Evolutionary conservation across 1,140 invertebrate species (phyloP).

Genomic region (Notospermus geniculatus): DNA sequence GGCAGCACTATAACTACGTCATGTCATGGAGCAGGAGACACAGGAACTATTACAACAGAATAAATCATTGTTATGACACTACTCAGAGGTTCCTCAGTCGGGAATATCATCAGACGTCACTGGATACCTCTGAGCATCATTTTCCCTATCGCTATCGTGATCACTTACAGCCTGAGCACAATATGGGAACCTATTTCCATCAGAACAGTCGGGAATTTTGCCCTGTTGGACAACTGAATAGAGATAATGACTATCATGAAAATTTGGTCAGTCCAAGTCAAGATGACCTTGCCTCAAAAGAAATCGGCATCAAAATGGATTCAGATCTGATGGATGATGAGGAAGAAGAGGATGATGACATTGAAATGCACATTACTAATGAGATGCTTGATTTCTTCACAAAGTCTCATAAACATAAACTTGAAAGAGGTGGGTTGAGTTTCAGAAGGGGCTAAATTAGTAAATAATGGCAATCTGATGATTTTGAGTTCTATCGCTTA

Average conservation of each 20-base stretch:
- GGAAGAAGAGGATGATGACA: conserved; percentile 12
- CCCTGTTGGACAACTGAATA: neutral
- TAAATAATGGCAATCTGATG: neutral
- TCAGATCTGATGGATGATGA: neutral
- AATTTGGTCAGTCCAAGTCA: neutral
- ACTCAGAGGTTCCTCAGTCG: no score
- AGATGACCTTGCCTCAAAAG: conserved; percentile 3
- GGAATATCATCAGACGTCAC: neutral
- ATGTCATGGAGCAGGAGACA: conserved; percentile 30
- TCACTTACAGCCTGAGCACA: neutral
- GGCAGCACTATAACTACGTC: conserved; percentile 33
- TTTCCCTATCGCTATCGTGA: conserved; percentile 6
- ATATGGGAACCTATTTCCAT: conserved; percentile 9
- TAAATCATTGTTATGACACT: neutral
- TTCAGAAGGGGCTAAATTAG: neutral
- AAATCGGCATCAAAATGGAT: neutral
- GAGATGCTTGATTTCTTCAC: conserved; percentile 67
- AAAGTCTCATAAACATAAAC: conserved; percentile 61
- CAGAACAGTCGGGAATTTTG: neutral
- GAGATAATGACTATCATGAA: neutral
- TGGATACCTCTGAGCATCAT: neutral
- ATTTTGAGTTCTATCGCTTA: neutral
- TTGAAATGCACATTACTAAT: conserved; percentile 64
- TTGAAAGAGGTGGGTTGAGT: conserved; percentile 50
- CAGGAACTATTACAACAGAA: conserved; percentile 10